Conservation (phyloP, 2,113 vertebrate genomes). For the Phalacrocorax aristotelis region DNA sequence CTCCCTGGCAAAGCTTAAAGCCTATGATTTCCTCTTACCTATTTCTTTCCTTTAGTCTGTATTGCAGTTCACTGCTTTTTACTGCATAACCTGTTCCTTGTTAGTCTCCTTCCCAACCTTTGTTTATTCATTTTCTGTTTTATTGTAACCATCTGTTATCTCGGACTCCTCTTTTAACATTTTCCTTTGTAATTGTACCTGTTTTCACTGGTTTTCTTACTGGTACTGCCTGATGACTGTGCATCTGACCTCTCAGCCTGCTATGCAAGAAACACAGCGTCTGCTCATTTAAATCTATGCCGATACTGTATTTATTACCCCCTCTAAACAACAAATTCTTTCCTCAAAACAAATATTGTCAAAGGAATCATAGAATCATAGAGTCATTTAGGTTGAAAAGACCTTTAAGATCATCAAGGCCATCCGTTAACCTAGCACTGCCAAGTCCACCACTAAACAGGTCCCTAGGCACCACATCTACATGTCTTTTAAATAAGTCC, state of each 20-base stretch:
- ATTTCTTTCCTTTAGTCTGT: background rate
- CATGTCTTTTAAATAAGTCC: too few species aligned
- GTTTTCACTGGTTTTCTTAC: background rate
- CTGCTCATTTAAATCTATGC: background rate
- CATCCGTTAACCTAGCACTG: too few species aligned
- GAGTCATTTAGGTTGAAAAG: too few species aligned
- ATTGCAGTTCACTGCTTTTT: background rate
- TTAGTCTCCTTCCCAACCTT: background rate
- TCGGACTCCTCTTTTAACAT: background rate
- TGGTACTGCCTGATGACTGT: background rate
- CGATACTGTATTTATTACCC: background rate
- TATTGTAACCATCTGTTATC: background rate
- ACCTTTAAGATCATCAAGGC: too few species aligned
- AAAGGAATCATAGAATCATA: background rate
- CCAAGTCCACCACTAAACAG: too few species aligned
- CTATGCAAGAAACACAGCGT: background rate
- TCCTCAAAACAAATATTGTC: background rate
- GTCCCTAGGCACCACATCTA: too few species aligned
- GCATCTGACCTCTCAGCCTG: background rate
- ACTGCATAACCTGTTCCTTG: background rate
- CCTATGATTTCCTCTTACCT: background rate
- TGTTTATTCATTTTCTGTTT: background rate
- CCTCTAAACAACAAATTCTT: background rate
- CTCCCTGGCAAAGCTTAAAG: background rate
- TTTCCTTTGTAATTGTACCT: background rate